Conservation (phyloP, 1,140 invertebrate species). For the Helicorthomorpha holstii region DNA sequence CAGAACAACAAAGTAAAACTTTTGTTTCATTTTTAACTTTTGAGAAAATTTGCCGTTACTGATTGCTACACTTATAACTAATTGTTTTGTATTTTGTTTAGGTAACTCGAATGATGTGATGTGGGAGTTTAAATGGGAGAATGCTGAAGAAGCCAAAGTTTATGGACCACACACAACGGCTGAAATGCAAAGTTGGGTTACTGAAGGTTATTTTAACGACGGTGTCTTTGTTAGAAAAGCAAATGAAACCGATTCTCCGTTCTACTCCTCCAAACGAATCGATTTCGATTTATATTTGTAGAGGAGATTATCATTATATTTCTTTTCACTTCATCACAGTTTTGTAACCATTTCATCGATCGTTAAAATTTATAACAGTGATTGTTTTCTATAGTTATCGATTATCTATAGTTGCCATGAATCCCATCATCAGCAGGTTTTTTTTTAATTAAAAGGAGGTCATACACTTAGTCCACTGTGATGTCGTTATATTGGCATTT, state of each 20-base stretch:
- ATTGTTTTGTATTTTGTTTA: background rate
- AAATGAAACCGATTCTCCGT: slow-evolving; percentile 46
- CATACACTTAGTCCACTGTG: too few relatives aligned
- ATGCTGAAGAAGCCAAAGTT: slow-evolving; percentile 51
- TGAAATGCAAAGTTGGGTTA: slow-evolving; percentile 75
- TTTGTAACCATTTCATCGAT: too few relatives aligned
- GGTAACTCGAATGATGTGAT: slow-evolving; percentile 33
- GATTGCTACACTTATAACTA: background rate
- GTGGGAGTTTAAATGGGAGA: slow-evolving; percentile 85
- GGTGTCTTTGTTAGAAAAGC: slow-evolving; percentile 69
- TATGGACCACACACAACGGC: slow-evolving; percentile 66
- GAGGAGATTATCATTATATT: too few relatives aligned
- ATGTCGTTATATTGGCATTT: too few relatives aligned
- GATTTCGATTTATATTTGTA: slow-evolving; percentile 79
- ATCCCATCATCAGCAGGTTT: too few relatives aligned
- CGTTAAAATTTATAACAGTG: too few relatives aligned
- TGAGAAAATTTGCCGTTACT: background rate
- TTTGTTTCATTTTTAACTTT: slow-evolving; percentile 4
- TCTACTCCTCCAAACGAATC: slow-evolving; percentile 73
- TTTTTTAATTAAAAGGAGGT: too few relatives aligned
- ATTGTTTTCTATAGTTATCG: too few relatives aligned
- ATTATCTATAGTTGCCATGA: too few relatives aligned
- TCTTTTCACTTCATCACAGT: too few relatives aligned
- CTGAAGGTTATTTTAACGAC: slow-evolving; percentile 67
- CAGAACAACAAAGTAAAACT: background rate